Conservation (phyloP, 2,113 vertebrate species). For the Epinephelus cyanopodus region DNA sequence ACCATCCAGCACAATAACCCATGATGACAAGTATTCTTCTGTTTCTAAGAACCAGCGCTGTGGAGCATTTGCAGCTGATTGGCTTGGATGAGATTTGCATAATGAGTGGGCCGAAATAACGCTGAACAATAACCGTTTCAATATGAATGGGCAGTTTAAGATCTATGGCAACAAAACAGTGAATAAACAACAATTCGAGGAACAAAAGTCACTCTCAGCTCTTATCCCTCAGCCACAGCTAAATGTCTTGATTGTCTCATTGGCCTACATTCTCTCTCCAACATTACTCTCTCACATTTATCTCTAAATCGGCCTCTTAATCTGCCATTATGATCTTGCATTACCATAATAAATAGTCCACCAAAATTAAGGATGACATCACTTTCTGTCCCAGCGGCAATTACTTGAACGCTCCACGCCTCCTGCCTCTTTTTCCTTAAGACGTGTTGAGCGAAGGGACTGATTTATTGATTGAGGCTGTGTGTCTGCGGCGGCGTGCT, state of each 20-base stretch:
- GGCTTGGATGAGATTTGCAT: constrained; percentile 61
- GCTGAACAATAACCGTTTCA: constrained; percentile 65
- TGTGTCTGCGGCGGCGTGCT: constrained; percentile 37
- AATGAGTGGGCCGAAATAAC: constrained; percentile 61
- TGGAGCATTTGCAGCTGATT: constrained; percentile 58
- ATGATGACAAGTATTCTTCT: constrained; percentile 57
- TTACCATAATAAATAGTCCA: constrained; percentile 50
- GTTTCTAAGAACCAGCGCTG: constrained; percentile 33
- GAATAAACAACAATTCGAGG: constrained; percentile 60
- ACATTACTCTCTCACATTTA: constrained; percentile 47
- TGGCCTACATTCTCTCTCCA: constrained; percentile 55
- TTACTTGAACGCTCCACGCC: constrained; percentile 20
- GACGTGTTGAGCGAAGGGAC: constrained; percentile 44
- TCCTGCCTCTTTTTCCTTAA: constrained; percentile 29
- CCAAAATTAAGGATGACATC: constrained; percentile 60
- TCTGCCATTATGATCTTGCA: constrained; percentile 43
- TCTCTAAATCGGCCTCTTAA: constrained; percentile 52
- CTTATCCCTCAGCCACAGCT: constrained; percentile 40
- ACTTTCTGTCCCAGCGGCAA: constrained; percentile 35
- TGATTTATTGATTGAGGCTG: constrained; percentile 68
- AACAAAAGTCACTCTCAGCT: constrained; percentile 67
- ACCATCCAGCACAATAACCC: constrained; percentile 30
- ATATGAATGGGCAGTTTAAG: constrained; percentile 60
- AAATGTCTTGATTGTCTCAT: constrained; percentile 54
- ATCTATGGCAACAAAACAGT: constrained; percentile 72